These are phyloP conservation scores for Thamnophis elegans DNA, from an alignment of 2,797 vertebrate species.

Conservation along the genomic window DNA sequence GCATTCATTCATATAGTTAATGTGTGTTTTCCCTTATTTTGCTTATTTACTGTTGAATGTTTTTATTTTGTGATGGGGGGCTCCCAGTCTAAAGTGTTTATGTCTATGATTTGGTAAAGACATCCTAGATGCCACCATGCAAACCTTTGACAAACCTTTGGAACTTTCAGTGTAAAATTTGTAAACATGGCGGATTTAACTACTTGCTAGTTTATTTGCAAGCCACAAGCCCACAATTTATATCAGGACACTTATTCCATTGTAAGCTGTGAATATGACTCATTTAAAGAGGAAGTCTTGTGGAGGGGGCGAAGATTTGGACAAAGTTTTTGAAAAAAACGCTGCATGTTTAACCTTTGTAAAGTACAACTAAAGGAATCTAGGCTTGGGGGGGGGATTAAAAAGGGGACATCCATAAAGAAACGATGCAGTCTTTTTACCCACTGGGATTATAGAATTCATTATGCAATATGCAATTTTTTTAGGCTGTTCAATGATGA, in stretches of 20 bases:
- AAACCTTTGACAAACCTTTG: slow-evolving; percentile 75
- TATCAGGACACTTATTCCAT: slow-evolving; percentile 69
- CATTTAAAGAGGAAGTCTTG: slow-evolving; percentile 66
- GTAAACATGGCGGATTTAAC: slow-evolving; percentile 77
- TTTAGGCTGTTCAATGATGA: too few relatives aligned
- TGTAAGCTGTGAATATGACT: slow-evolving; percentile 70
- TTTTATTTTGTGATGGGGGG: too few relatives aligned
- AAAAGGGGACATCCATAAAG: slow-evolving; percentile 39
- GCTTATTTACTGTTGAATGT: too few relatives aligned
- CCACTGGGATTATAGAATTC: too few relatives aligned
- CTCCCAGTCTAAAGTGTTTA: slow-evolving; percentile 61
- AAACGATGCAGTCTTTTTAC: too few relatives aligned
- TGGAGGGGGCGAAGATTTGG: too few relatives aligned
- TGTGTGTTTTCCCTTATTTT: too few relatives aligned
- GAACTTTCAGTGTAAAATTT: slow-evolving; percentile 80
- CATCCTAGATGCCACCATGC: slow-evolving; percentile 79
- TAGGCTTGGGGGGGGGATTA: too few relatives aligned
- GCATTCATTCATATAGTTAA: too few relatives aligned
- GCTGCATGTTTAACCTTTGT: too few relatives aligned
- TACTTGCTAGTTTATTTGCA: slow-evolving; percentile 79
- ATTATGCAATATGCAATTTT: too few relatives aligned
- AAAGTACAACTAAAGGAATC: background rate
- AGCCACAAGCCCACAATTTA: slow-evolving; percentile 80
- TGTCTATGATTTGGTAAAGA: slow-evolving; percentile 95
- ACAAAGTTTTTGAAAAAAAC: too few relatives aligned